These are phyloP conservation scores for Botia almorhae DNA, from an alignment of 2,797 vertebrate genomes.

Conservation along the genomic window DNA sequence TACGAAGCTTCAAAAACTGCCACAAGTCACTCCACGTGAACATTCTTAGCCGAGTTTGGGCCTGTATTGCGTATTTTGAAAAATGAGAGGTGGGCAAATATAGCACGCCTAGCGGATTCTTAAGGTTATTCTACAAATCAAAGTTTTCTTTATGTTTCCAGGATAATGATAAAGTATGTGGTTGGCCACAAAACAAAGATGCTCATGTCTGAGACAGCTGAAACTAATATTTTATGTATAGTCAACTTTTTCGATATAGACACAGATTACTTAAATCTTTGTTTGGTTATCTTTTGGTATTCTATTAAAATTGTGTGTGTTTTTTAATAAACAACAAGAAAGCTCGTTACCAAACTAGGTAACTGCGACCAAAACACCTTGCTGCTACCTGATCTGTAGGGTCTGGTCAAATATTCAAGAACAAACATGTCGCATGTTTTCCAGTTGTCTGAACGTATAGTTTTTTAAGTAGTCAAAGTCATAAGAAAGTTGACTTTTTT, in stretches of 20 bases:
- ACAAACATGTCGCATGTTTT: too few species aligned
- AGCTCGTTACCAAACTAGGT: too few species aligned
- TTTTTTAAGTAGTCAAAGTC: too few species aligned
- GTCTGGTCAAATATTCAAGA: too few species aligned
- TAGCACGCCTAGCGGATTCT: neutral
- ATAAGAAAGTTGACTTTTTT: too few species aligned
- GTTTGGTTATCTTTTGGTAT: neutral
- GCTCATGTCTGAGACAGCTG: too few species aligned
- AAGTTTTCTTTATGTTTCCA: neutral
- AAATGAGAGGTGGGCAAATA: neutral
- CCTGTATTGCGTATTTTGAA: neutral
- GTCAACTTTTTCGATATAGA: too few species aligned
- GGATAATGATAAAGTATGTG: neutral
- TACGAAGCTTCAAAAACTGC: constrained; percentile 67
- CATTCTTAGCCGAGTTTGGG: constrained; percentile 30
- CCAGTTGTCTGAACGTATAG: too few species aligned
- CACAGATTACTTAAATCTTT: neutral
- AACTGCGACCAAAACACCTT: too few species aligned
- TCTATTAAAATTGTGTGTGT: neutral
- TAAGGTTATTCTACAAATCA: neutral
- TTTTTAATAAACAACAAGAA: neutral
- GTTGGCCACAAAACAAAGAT: too few species aligned
- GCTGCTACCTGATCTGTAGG: too few species aligned
- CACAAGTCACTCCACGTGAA: constrained; percentile 37
- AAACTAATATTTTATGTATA: neutral